Evolutionary conservation across 1,140 invertebrate species (phyloP).

Genomic region (Drosophila kikkawai): DNA sequence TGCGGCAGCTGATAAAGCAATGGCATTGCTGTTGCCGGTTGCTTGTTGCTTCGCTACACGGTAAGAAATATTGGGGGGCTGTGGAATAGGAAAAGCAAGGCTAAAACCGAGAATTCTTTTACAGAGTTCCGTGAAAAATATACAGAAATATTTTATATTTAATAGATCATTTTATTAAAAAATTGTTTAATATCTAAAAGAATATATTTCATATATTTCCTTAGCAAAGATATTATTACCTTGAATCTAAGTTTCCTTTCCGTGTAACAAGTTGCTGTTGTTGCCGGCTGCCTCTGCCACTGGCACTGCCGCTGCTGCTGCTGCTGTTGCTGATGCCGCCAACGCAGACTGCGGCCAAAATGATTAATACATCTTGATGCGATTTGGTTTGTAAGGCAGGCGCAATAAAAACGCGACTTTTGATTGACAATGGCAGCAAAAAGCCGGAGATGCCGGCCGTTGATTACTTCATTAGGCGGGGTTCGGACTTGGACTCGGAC

Average conservation of each 20-base stretch:
- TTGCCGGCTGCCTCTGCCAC: conserved; percentile 22
- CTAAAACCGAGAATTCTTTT: too few species aligned
- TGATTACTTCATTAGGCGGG: conserved; percentile 78
- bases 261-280: conserved; percentile 18
- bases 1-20: conserved; percentile 64
- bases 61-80: not conserved
- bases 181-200: too few species aligned
- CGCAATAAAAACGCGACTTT: conserved; percentile 78
- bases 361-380: conserved; percentile 84
- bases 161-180: too few species aligned
- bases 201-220: not conserved
- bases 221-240: not conserved
- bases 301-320: conserved; percentile 3
- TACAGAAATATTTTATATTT: not conserved
- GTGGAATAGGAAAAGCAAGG: not conserved
- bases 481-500: conserved; percentile 6
- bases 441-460: conserved; percentile 70
- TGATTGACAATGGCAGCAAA: conserved; percentile 76
- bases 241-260: not conserved
- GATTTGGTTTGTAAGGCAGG: conserved; percentile 77
- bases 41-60: conserved; percentile 14
- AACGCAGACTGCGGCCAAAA: conserved; percentile 67
- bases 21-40: conserved; percentile 49
- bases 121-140: not conserved
- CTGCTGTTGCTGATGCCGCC: conserved; percentile 47